Percentiles rank a stretch among this genome's conserved stretches.
Evolutionary conservation across 2,888 invertebrate species (phyloP).

Genomic region (Gibbula magus): DNA sequence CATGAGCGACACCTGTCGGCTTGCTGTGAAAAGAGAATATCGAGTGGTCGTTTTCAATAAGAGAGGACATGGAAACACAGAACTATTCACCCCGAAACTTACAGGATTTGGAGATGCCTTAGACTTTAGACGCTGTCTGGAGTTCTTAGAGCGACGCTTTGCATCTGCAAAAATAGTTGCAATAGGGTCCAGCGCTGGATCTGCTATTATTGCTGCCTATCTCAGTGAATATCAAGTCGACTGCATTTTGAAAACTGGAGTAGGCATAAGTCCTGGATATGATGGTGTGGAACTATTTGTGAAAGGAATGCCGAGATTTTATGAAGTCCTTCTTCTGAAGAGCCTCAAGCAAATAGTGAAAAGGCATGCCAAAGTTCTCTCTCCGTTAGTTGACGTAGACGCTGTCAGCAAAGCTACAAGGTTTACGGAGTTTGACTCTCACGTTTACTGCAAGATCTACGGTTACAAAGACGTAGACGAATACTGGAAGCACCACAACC

Average conservation of each 20-base stretch:
- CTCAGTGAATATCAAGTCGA: conserved; percentile 53
- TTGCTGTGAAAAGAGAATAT: conserved; percentile 39
- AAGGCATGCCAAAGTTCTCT: conserved; percentile 36
- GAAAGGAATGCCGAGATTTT: conserved; percentile 12
- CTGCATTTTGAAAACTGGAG: conserved; percentile 41
- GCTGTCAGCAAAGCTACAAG: conserved; percentile 28
- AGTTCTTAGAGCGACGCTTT: conserved; percentile 39
- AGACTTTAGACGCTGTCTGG: conserved; percentile 50
- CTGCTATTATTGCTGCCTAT: conserved; percentile 50
- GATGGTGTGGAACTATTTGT: conserved; percentile 34
- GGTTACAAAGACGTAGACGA: conserved; percentile 29
- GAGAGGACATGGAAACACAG: conserved; percentile 47
- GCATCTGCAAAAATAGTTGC: conserved; percentile 40
- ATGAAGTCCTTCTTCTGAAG: conserved; percentile 33
- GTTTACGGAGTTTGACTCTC: conserved; percentile 38
- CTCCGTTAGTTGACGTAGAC: conserved; percentile 35
- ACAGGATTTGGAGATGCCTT: conserved; percentile 54
- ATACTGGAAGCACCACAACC: conserved; percentile 57
- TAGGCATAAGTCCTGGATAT: conserved; percentile 49
- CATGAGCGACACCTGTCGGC: conserved; percentile 30
- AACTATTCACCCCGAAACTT: conserved; percentile 50
- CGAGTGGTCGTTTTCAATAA: conserved; percentile 53
- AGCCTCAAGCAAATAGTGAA: conserved; percentile 37
- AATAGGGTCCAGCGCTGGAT: conserved; percentile 47
- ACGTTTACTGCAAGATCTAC: conserved; percentile 42